Base-by-base conservation (phyloP, 2,888 invertebrate genomes). In the Drosophila greeni region DNA sequence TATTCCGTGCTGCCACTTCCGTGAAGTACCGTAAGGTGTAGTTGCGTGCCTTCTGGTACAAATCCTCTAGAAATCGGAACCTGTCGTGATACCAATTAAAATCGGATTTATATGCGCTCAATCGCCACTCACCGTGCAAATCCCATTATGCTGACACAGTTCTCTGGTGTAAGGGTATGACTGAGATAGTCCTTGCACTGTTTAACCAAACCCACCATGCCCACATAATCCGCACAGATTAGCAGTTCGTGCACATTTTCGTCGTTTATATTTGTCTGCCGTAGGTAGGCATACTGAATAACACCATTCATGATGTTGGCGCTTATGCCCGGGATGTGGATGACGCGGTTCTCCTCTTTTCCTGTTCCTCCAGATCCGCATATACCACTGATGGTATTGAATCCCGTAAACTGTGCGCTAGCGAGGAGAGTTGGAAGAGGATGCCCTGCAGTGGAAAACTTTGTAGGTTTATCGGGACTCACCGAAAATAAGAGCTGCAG, bases 401-500 rank as follows among this genome's bases (percentile, higher is more conserved):
- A 86, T 3, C 87, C 84, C 26, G 87, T 86, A 56, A 86, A 86
- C 66, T 87, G 87, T 51, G 84, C 87, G 56, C 86, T 86, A 24
- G 23, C 36, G 33, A 20, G 9, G 11, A 23, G 6, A 40, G 11
- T 26, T 34, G 8, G 8, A 12, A 40, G 14, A 23, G 5, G 24
- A 33, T 18, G 51, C 52, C 56, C 52, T 56, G 49, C 33, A 47
- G 39, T 47, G 34, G 43, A 16, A 16, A 33, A 11, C 11, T 14
- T n/a, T 31, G 11, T 29, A 12, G 11, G 12, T 24, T 12, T 18
- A 14, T 18, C 9, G 18, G 12, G 26, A 85, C 89, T 88, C 90
- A 95, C 95, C 94, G 92, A 90, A 97, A 97, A 90, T 97, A 97
- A 39, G 94, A 93, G 86, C 97, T 97, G 90, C 96, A 95, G 59